Evolutionary conservation across 2,888 invertebrate species (phyloP).

Genomic region (Pristionchus arcanus): DNA sequence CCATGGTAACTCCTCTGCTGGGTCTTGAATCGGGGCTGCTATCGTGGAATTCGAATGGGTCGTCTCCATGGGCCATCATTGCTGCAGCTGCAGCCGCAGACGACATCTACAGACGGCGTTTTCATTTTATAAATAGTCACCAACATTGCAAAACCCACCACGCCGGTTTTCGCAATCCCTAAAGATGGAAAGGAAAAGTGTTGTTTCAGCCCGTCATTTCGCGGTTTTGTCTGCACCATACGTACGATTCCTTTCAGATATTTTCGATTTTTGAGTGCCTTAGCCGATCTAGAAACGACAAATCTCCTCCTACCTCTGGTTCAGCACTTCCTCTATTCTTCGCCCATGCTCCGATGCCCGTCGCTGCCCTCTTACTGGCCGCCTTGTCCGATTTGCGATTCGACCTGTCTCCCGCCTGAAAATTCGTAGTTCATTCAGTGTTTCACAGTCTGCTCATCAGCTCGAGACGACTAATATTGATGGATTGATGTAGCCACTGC

Average conservation of each 20-base stretch:
- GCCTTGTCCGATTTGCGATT: constrained; percentile 15
- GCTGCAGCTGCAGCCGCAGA: constrained; percentile 34
- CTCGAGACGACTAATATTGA: too few relatives aligned
- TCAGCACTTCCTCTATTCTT: constrained; percentile 16
- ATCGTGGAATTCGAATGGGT: constrained; percentile 46
- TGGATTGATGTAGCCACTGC: too few relatives aligned
- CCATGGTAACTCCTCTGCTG: constrained; percentile 42
- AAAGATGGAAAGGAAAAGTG: too few relatives aligned
- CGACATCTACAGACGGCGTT: background rate
- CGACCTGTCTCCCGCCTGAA: constrained; percentile 21
- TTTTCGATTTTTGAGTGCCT: too few relatives aligned
- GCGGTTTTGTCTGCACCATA: too few relatives aligned
- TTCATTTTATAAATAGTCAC: too few relatives aligned
- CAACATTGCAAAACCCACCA: too few relatives aligned
- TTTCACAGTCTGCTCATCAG: too few relatives aligned
- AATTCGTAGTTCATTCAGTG: background rate
- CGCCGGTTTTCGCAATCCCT: too few relatives aligned
- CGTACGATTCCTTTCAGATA: too few relatives aligned
- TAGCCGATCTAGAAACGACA: too few relatives aligned
- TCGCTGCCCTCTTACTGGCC: background rate
- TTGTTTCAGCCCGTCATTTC: too few relatives aligned
- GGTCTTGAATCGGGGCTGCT: constrained; percentile 18
- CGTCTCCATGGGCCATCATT: background rate
- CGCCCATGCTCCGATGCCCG: constrained; percentile 16
- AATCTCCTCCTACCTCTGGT: background rate